phyloP scores from a whole-genome alignment of 1,140 invertebrate species.

The Drosophila saltans region DNA sequence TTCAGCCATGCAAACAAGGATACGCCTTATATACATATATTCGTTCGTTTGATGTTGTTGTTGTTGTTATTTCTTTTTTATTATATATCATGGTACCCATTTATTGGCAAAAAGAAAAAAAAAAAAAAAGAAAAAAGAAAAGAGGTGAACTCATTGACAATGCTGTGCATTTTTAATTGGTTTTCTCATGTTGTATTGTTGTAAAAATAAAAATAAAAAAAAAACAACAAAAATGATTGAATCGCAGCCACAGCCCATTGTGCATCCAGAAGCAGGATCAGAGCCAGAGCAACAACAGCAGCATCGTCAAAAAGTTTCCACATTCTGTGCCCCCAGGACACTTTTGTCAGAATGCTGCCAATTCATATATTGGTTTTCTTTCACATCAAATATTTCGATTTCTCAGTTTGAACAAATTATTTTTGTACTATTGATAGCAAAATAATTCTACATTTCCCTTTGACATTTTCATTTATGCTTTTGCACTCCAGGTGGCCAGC shows the following conservation, averaged over 20 bases:
- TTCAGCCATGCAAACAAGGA: conserved; percentile 8
- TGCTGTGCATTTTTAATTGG: conserved; percentile 41
- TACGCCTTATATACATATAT: background rate
- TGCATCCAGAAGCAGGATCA: background rate
- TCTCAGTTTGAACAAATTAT: background rate
- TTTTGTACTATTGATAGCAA: background rate
- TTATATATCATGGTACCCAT: background rate
- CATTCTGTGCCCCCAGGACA: background rate
- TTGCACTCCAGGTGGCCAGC: background rate
- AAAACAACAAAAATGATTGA: conserved; percentile 28
- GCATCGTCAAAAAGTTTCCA: background rate
- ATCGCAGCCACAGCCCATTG: conserved; percentile 33
- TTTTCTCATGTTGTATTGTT: conserved; percentile 38
- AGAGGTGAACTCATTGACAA: conserved; percentile 25
- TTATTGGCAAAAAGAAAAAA: background rate
- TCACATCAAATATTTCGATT: background rate
- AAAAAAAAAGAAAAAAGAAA: background rate
- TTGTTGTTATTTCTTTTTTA: background rate
- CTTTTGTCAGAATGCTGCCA: background rate
- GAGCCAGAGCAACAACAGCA: background rate
- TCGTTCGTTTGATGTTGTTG: background rate
- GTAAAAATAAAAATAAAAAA: background rate
- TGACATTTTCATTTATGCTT: background rate
- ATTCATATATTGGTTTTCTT: background rate
- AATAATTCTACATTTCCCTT: background rate